Evolutionary conservation across 2,113 vertebrate species (phyloP).

Genomic region (Carassius carassius): DNA sequence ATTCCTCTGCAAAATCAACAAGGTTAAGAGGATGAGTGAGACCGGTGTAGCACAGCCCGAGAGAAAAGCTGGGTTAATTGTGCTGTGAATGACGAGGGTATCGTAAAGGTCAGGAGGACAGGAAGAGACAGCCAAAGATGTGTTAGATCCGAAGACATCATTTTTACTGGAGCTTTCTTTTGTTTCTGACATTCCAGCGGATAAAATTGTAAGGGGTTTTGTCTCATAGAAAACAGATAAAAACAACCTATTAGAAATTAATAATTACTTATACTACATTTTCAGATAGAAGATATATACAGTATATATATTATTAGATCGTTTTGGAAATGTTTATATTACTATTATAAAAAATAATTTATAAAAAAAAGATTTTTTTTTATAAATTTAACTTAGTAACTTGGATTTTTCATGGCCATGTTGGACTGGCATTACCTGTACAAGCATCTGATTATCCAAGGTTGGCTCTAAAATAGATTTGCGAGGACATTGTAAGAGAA

Average conservation of each 20-base stretch:
- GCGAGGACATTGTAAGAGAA: not conserved
- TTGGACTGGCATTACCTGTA: not conserved
- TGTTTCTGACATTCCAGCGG: constrained; percentile 19
- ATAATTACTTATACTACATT: too few species aligned
- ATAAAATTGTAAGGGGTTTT: not conserved
- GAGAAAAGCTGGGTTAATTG: constrained; percentile 35
- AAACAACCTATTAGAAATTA: not conserved
- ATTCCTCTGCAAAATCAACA: constrained; percentile 47
- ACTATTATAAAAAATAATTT: too few species aligned
- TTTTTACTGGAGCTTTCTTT: constrained; percentile 25
- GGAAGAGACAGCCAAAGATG: not conserved
- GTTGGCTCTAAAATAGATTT: not conserved
- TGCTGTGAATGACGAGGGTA: constrained; percentile 36
- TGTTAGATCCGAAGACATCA: not conserved
- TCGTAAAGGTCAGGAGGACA: constrained; percentile 27
- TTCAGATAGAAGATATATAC: too few species aligned
- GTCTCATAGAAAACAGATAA: not conserved
- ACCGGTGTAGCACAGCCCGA: not conserved
- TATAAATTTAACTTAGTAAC: not conserved
- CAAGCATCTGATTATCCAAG: not conserved
- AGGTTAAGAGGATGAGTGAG: constrained; percentile 38
- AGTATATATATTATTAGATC: too few species aligned
- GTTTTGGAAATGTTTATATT: too few species aligned
- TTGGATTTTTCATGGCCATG: not conserved
- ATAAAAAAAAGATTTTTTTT: too few species aligned